phyloP scores from a whole-genome alignment of 2,888 invertebrate species.

The Calameuta pallipes region DNA sequence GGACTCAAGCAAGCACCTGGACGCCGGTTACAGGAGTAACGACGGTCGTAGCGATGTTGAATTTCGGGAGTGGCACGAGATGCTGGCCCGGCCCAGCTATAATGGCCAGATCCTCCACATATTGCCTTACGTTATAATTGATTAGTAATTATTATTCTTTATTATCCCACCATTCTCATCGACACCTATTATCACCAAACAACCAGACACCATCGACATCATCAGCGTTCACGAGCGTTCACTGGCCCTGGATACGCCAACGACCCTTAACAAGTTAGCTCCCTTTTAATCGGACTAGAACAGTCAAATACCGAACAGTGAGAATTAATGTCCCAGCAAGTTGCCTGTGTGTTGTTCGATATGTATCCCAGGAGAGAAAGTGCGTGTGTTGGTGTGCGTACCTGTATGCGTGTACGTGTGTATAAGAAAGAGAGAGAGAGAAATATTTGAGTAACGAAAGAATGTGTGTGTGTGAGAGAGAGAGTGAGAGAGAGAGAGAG shows the following conservation, averaged over 20 bases:
- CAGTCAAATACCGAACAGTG: background rate
- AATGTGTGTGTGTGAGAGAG: too few species aligned
- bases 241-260: background rate
- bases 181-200: background rate
- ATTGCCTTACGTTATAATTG: constrained; percentile 97
- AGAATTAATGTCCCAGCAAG: background rate
- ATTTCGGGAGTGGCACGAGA: constrained; percentile 94
- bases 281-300: background rate
- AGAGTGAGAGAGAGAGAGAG: background rate
- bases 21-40: constrained; percentile 26
- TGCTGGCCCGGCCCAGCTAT: constrained; percentile 78
- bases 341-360: background rate
- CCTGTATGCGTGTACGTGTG: constrained; percentile 8
- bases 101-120: constrained; percentile 87
- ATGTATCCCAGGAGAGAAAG: constrained; percentile 27
- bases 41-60: constrained; percentile 64
- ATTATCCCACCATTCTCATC: background rate
- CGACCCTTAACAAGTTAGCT: background rate
- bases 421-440: constrained; percentile 12
- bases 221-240: background rate
- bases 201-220: background rate
- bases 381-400: constrained; percentile 14
- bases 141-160: constrained; percentile 69
- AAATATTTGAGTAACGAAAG: background rate
- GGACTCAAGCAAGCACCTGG: constrained; percentile 32